A percentile compares a stretch with the other conserved stretches of the same genome.
Evolutionary conservation across 2,797 vertebrate species (phyloP).

Genomic region (Neostethus bicornis): DNA sequence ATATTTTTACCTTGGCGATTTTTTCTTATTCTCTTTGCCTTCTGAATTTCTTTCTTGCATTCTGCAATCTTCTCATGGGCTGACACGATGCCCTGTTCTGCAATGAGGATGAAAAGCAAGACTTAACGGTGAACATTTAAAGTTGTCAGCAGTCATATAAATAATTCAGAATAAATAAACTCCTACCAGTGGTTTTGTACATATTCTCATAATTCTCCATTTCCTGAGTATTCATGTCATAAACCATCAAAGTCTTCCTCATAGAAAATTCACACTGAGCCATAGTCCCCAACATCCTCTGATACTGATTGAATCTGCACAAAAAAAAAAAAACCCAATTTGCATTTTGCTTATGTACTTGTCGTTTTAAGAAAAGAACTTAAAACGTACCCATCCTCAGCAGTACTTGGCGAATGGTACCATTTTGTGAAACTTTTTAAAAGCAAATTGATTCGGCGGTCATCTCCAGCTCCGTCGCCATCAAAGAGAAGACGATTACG

Average conservation of each 20-base stretch:
- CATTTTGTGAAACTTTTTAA: conserved; percentile 97
- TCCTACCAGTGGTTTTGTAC: conserved; percentile 92
- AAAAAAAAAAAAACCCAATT: background rate
- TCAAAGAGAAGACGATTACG: conserved; percentile 96
- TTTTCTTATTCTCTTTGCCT: conserved; percentile 96
- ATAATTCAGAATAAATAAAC: background rate
- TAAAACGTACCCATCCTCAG: conserved; percentile 88
- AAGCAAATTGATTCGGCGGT: conserved; percentile 93
- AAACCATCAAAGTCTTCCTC: conserved; percentile 96
- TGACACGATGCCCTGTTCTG: conserved; percentile 92
- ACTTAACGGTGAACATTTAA: background rate
- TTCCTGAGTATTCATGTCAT: conserved; percentile 97
- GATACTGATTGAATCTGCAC: conserved; percentile 91
- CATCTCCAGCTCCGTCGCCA: conserved; percentile 96
- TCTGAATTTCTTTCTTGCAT: conserved; percentile 97
- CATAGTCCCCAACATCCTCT: conserved; percentile 93
- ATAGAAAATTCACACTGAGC: conserved; percentile 98
- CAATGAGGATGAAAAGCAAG: background rate
- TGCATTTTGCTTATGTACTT: too few relatives aligned
- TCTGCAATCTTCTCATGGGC: conserved; percentile 97
- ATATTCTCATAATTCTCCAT: conserved; percentile 99
- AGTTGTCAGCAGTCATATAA: background rate
- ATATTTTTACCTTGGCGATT: conserved; percentile 91
- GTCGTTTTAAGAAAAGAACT: background rate
- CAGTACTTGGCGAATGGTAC: conserved; percentile 88